These are phyloP conservation scores for Trinectes maculatus DNA, from an alignment of 2,113 vertebrate genomes.

Conservation along the genomic window DNA sequence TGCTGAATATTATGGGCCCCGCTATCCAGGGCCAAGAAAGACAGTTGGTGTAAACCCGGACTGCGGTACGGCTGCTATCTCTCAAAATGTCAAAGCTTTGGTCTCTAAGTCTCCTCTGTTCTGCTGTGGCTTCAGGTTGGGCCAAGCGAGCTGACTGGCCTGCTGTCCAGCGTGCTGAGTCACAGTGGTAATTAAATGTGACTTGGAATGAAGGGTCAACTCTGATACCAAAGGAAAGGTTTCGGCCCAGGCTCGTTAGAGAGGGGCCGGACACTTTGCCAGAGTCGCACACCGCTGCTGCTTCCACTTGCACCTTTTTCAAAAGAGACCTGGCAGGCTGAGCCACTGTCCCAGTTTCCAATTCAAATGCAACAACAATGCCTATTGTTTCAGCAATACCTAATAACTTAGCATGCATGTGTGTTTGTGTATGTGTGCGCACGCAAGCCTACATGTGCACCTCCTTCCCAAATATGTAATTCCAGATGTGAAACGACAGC, in stretches of 20 bases:
- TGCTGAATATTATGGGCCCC: conserved; percentile 80
- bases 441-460: conserved; percentile 12
- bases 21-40: conserved; percentile 74
- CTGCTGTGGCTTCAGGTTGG: conserved; percentile 51
- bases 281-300: conserved; percentile 20
- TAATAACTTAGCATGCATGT: neutral
- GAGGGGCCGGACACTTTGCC: conserved; percentile 32
- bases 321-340: conserved; percentile 24
- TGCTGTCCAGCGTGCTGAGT: conserved; percentile 67
- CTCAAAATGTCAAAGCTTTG: conserved; percentile 75
- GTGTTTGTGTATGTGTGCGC: neutral
- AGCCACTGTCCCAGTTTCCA: conserved; percentile 38
- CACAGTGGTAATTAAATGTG: conserved; percentile 77
- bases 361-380: conserved; percentile 43
- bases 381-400: conserved; percentile 42
- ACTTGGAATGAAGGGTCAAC: conserved; percentile 68
- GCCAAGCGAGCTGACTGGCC: conserved; percentile 34
- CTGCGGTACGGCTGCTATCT: conserved; percentile 73
- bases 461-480: conserved; percentile 14
- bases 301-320: conserved; percentile 61
- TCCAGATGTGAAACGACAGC: conserved; percentile 60
- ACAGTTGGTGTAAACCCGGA: conserved; percentile 81
- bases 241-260: conserved; percentile 58
- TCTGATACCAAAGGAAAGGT: conserved; percentile 63
- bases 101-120: conserved; percentile 58